Evolutionary conservation across 2,888 invertebrate genomes (phyloP), one percentile per base, ranked within the genome.

Genomic region (Glyphotaelius pellucidus): DNA sequence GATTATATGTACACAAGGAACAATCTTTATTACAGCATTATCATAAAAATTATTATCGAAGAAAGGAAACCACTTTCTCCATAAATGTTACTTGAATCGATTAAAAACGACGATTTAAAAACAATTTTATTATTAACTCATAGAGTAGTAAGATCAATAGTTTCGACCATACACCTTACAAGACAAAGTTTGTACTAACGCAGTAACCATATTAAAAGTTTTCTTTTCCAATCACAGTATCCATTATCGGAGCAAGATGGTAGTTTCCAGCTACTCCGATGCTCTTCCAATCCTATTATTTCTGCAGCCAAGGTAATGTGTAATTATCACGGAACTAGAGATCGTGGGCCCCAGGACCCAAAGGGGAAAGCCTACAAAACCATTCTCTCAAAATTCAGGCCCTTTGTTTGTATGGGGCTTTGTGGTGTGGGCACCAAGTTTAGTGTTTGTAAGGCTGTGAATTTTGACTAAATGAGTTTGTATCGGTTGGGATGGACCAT

Each of bases 261-360:
- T 80, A 88, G 88, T 35, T 79, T 31, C 79, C 25, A n/a, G 67
- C 67, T n/a, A 67, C 67, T 67, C 25, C 7, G n/a, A 67, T 67
- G 25, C 67, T n/a, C n/a, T 87, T 38, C 86, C 88, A 89, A 83
- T 83, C 91, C 89, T 89, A 83, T 91, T 91, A 91, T 89, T 81
- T 52, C 89, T 87, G 91, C 80, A 89, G 88, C 35, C n/a, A 52
- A n/a, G 84, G 91, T 91, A 91, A 91, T 91, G 91, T 91, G 91
- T 89, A 89, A 91, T 91, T 89, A 91, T 91, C 91, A 91, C 89
- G 91, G 89, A 81, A 89, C 89, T 89, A 83, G 83, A 88, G 88
- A 88, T 88, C 88, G 88, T 88, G 88, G 88, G 67, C 32, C 52
- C 52, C 88, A 32, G 79, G 32, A 25, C 79, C 35, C 30, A 11